Conservation (phyloP, 2,113 vertebrate genomes). For the Lasiurus borealis region DNA sequence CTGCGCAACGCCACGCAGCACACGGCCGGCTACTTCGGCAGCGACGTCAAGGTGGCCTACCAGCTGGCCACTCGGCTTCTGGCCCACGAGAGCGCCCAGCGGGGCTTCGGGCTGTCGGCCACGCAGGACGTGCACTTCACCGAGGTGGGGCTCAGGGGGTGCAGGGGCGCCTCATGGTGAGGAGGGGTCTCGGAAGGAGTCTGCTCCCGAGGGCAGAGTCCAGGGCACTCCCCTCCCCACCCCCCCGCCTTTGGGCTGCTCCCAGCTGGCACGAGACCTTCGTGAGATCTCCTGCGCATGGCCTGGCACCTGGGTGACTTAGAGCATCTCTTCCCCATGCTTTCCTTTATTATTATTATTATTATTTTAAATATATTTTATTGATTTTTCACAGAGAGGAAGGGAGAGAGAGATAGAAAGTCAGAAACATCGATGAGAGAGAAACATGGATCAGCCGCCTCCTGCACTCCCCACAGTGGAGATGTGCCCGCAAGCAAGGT, state of each 20-base stretch:
- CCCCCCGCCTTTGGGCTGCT: too few species aligned
- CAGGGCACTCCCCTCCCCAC: too few species aligned
- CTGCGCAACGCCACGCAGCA: constrained; percentile 91
- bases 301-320: neutral
- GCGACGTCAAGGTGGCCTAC: constrained; percentile 94
- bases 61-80: constrained; percentile 91
- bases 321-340: neutral
- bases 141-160: constrained; percentile 88
- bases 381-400: too few species aligned
- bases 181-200: neutral
- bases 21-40: constrained; percentile 91
- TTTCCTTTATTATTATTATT: too few species aligned
- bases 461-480: too few species aligned
- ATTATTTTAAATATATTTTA: too few species aligned
- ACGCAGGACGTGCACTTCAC: constrained; percentile 97
- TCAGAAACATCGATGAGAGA: too few species aligned
- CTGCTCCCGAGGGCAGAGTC: neutral
- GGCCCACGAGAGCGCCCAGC: constrained; percentile 92
- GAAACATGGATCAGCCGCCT: too few species aligned
- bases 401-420: too few species aligned
- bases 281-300: neutral
- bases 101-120: constrained; percentile 94
- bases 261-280: neutral
- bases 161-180: neutral
- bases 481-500: too few species aligned